Base-by-base conservation (phyloP, 1,140 invertebrate species). In the Eueides isabella region DNA sequence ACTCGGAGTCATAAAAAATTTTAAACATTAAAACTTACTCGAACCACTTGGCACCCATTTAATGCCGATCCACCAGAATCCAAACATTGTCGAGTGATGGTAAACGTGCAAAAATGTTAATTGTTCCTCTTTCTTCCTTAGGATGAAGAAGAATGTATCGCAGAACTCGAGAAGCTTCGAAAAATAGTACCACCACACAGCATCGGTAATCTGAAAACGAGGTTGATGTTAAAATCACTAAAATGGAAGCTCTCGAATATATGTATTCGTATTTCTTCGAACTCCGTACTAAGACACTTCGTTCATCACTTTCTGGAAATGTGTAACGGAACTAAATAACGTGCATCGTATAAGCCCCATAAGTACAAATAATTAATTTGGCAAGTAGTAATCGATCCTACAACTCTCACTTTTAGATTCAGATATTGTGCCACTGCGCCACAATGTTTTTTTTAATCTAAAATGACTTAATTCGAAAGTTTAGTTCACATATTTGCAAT, bases 131-230 rank as follows among this genome's bases (percentile, higher is more conserved):
- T 98, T 98, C 88, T 98, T 98, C 38, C 97, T 94, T 33, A 98
- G 86, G 71, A 98, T 98, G 80, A 98, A 98, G 94, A 98, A 98
- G 78, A 97, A 95, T 0, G 98, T 99, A 89, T 99, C 98, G 79
- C 97, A 95, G 89, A 99, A 98, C 91, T 99, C 98, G 28, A 99
- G 89, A 28, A 98, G 94, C 92, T 99, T 99, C 30, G 98, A 98
- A 84, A 98, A 96, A 88, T 98, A 99, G 88, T 99, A 99, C 97
- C 98, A 99, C 98, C 98, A 99, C 19, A 99, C 95, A 0, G 98
- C 98, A 82, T 96, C 95, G 0, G 98, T 97, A 92, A 99, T 98
- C 98, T 99, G 92, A 30, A 94, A 67, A 62, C 5, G 12, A 63
- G 5, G 72, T 31, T 31, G 2, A n/a, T 3, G 5, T 31, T 29